Evolutionary conservation across 92 coral and sea anemone genomes (phyloP).

Genomic region (Phenganax stokvisi): DNA sequence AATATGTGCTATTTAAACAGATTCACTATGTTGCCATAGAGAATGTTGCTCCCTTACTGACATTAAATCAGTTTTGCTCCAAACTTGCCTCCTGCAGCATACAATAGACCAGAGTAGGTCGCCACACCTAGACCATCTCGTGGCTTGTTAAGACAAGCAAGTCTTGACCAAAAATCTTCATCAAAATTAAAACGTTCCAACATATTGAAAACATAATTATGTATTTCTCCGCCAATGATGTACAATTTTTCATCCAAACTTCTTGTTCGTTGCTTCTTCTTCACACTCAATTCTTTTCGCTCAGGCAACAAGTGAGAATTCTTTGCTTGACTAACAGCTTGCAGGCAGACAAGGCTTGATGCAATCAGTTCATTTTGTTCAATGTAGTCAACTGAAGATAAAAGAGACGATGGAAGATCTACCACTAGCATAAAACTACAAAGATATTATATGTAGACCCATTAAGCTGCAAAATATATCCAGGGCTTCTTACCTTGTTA

Average conservation of each 20-base stretch:
- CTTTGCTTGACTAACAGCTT: conserved; percentile 78
- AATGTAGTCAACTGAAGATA: conserved; percentile 79
- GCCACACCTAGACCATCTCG: conserved; percentile 93
- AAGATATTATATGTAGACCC: too few species aligned
- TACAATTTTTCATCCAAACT: conserved; percentile 65
- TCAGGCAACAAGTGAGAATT: conserved; percentile 87
- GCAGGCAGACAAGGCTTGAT: conserved; percentile 63
- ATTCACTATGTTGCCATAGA: too few species aligned
- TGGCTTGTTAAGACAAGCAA: conserved; percentile 70
- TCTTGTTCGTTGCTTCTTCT: conserved; percentile 59
- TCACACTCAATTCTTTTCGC: conserved; percentile 58
- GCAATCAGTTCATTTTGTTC: conserved; percentile 81
- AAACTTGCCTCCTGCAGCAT: conserved; percentile 91
- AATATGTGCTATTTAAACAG: too few species aligned
- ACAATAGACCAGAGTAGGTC: conserved; percentile 70
- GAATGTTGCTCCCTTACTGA: too few species aligned
- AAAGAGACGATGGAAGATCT: not conserved
- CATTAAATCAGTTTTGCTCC: too few species aligned
- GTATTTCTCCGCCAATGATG: conserved; percentile 87
- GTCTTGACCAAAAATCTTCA: conserved; percentile 61
- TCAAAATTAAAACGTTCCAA: conserved; percentile 73
- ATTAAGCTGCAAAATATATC: too few species aligned
- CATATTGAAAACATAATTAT: conserved; percentile 78
- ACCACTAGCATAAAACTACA: not conserved
- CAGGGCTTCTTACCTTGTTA: too few species aligned